These are phyloP conservation scores for Takifugu ocellatus DNA, from an alignment of 2,797 vertebrate species.

Conservation along the genomic window DNA sequence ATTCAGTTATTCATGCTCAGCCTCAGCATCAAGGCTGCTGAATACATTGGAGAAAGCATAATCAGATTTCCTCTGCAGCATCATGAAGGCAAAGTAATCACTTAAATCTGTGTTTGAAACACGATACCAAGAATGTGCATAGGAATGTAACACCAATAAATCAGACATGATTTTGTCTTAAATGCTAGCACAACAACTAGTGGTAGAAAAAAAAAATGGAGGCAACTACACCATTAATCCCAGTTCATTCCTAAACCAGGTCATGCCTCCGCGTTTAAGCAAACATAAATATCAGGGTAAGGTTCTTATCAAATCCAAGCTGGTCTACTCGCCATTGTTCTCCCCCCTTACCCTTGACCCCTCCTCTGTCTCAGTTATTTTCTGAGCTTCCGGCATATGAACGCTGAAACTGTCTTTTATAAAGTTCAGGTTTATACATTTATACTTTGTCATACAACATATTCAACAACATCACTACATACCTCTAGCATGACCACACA, in stretches of 20 bases:
- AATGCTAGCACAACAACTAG: too few species aligned
- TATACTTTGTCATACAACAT: not conserved
- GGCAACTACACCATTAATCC: too few species aligned
- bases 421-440: too few species aligned
- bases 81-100: conserved; percentile 11
- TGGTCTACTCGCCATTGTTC: too few species aligned
- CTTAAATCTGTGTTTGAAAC: conserved; percentile 17
- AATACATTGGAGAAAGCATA: conserved; percentile 21
- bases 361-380: too few species aligned
- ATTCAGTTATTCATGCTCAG: conserved; percentile 21
- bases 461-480: conserved; percentile 25
- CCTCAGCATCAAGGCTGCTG: conserved; percentile 19
- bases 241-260: not conserved
- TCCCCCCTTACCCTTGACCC: too few species aligned
- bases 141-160: not conserved
- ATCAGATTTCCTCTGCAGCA: conserved; percentile 33
- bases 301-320: too few species aligned
- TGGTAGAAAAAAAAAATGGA: too few species aligned
- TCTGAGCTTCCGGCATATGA: too few species aligned
- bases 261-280: not conserved
- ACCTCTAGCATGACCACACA: conserved; percentile 99
- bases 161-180: too few species aligned
- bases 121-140: conserved; percentile 7
- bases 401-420: too few species aligned
- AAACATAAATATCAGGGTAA: too few species aligned